Evolutionary conservation across 2,888 invertebrate genomes (phyloP), one percentile per base, ranked within the genome.

Genomic region (Anoplius nigerrimus): DNA sequence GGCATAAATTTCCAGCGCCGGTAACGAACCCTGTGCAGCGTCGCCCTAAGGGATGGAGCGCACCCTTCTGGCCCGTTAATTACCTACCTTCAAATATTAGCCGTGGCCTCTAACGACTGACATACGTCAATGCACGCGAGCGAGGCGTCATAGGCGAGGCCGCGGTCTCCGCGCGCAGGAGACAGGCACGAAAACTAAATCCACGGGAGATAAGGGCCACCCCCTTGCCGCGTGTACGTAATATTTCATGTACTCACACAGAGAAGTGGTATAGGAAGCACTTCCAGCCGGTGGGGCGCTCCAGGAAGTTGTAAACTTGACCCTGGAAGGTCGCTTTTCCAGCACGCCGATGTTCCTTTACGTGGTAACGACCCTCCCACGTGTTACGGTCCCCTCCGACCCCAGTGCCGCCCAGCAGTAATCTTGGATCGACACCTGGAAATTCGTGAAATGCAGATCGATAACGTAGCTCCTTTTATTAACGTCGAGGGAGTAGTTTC

Each of bases 211-310:
- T n/a, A 11, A 34, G 8, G 11, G 2, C 11, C 8, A 34, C 4
- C 11, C 34, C 24, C 24, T 6, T 6, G 11, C 1, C 48, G 3
- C 48, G n/a, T 48, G 8, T 34, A 48, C 8, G 48, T 18, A 48
- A 48, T 48, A 48, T 48, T 48, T 18, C 18, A 18, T 16, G 34
- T 88, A 94, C 94, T 94, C 87, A 94, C 94, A 94, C 94, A 79
- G 93, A 91, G 89, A 94, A 93, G 89, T 95, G 95, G 89, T 95
- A 95, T 72, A 94, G 90, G 90, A 95, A 94, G 88, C 95, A 95
- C 89, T 94, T 94, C 95, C 95, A 95, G 73, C 94, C 95, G 64
- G 94, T 93, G 1, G 95, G 95, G 76, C 95, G 89, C 89, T 95
- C 95, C 80, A 95, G 90, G 89, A 95, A 95, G 89, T 95, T 95